Evolutionary conservation across 2,797 vertebrate species (phyloP), one percentile per base, ranked within the genome.

Genomic region (Austrolebias charrua): DNA sequence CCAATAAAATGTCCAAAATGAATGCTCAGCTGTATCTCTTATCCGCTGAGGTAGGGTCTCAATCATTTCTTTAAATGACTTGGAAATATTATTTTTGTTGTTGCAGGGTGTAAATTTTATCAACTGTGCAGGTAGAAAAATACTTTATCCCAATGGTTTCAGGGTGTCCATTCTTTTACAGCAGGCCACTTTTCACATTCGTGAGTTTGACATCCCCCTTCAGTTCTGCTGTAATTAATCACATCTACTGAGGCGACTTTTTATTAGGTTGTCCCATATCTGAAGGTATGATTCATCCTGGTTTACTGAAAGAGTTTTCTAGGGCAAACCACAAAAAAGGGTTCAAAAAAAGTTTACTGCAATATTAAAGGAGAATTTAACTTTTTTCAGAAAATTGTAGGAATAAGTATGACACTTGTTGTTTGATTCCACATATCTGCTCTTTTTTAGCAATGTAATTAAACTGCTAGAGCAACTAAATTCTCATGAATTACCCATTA

Each of bases 1-100:
- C 69, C 73, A 68, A 61, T 74, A 72, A 79, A 64, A 73, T 66
- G 45, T 40, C 38, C 12, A 11, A 11, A 40, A 40, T 40, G 38
- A 40, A 11, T 11, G 38, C 11, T 40, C 38, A 12, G 38, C 38
- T 40, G 38, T 40, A 12, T 13, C 4, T 6, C 9, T 33, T 33
- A 33, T 33, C 38, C 11, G 38, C 38, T 40, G 38, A 40, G 38
- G 10, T 13, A 4, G 10, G 38, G 38, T 1, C 10, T 40, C 38
- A 40, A 12, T 40, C 38, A 40, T 2, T 40, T 46, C 15, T 18
- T 45, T 69, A 18, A 28, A 43, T 68, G 20, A 19, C 28, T 5
- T 40, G 20, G 38, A 40, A 16, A 46, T 46, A n/a, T 38, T 54
- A n/a, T 38, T 54, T 10, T 19, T n/a, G 13, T 15, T 52, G 19